Evolutionary conservation across 2,113 vertebrate species (phyloP).

Genomic region (Anhinga rufa): DNA sequence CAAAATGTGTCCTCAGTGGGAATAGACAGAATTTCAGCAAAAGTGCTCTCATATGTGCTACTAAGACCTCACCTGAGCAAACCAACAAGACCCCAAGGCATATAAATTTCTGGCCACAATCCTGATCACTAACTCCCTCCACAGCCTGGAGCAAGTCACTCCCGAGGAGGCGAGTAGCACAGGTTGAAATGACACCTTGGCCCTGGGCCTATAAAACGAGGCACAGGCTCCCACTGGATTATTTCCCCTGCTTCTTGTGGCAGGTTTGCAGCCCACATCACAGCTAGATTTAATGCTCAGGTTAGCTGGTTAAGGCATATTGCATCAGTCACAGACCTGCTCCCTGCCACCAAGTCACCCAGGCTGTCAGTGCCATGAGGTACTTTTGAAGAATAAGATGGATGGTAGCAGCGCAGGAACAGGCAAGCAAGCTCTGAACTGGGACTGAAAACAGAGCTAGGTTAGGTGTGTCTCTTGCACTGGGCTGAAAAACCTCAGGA

Average conservation of each 20-base stretch:
- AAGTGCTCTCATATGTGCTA: not conserved
- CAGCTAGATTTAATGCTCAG: not conserved
- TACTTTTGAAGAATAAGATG: not conserved
- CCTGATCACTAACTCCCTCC: fast-evolving
- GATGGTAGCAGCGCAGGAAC: not conserved
- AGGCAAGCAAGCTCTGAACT: not conserved
- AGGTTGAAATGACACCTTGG: not conserved
- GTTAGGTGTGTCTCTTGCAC: not conserved
- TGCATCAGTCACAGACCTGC: not conserved
- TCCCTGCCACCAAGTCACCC: not conserved
- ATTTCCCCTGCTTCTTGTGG: not conserved
- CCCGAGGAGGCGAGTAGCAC: not conserved
- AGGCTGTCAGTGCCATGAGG: not conserved
- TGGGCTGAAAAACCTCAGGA: not conserved
- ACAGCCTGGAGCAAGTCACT: not conserved
- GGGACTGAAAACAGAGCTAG: not conserved
- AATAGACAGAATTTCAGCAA: not conserved
- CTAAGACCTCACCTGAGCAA: not conserved
- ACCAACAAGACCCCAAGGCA: not conserved
- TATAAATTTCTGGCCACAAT: not conserved
- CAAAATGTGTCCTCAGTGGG: fast-evolving
- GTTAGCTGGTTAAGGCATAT: not conserved
- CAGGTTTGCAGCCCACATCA: not conserved
- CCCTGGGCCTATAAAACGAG: not conserved
- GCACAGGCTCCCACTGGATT: not conserved